These are phyloP conservation scores for Chinchilla lanigera DNA, from an alignment of 2,113 vertebrate species.

Conservation along the genomic window DNA sequence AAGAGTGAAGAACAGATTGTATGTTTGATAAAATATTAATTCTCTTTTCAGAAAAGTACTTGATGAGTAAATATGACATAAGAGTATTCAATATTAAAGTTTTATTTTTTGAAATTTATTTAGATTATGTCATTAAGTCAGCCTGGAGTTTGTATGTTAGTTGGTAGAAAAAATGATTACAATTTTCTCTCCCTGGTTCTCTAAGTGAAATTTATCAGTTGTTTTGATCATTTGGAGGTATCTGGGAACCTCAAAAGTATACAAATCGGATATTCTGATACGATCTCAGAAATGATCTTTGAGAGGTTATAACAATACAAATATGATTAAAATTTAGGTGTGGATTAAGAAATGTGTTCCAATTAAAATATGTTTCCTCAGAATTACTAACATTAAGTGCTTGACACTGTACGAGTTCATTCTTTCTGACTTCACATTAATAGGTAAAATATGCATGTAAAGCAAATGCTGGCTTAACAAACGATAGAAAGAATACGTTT, in stretches of 20 bases:
- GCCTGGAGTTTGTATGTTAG: neutral
- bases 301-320: conserved; percentile 65
- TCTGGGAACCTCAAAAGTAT: conserved; percentile 68
- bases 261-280: conserved; percentile 67
- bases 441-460: conserved; percentile 73
- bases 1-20: neutral
- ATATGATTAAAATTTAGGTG: conserved; percentile 74
- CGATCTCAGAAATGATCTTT: conserved; percentile 71
- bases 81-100: neutral
- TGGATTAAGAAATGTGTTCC: conserved; percentile 71
- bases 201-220: conserved; percentile 37
- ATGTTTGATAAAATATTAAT: neutral
- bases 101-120: neutral
- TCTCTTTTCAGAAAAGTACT: neutral
- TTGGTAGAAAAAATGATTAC: neutral
- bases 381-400: conserved; percentile 64
- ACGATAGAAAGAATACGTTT: conserved; percentile 64
- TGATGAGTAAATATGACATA: neutral
- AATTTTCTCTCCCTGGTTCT: conserved; percentile 23
- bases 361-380: conserved; percentile 81
- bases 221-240: conserved; percentile 31
- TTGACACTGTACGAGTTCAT: conserved; percentile 70
- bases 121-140: neutral
- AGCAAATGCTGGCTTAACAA: conserved; percentile 73
- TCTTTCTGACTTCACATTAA: conserved; percentile 64